These are phyloP conservation scores for Himalopsyche tibetana DNA, from an alignment of 2,888 invertebrate genomes.

Conservation along the genomic window DNA sequence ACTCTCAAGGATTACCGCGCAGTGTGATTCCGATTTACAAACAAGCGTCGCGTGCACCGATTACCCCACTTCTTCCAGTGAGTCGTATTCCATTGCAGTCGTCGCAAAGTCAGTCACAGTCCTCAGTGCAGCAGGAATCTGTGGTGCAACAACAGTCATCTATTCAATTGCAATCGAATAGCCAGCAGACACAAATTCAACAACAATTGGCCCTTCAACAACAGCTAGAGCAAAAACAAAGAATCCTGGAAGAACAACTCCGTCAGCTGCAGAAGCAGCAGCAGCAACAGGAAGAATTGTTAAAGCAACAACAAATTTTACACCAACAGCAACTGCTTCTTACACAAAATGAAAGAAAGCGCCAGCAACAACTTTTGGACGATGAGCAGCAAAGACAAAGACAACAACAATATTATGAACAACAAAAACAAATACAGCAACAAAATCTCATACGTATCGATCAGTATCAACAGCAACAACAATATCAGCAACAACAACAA, in stretches of 20 bases:
- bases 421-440: slow-evolving; percentile 71
- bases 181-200: slow-evolving; percentile 63
- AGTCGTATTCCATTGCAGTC: slow-evolving; percentile 22
- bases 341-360: slow-evolving; percentile 73
- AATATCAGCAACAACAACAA: slow-evolving; percentile 64
- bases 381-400: slow-evolving; percentile 66
- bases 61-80: slow-evolving; percentile 61
- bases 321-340: slow-evolving; percentile 71
- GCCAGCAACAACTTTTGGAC: slow-evolving; percentile 68
- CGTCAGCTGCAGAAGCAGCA: slow-evolving; percentile 81
- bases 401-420: slow-evolving; percentile 67
- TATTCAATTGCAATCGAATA: slow-evolving; percentile 15
- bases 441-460: slow-evolving; percentile 66
- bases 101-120: slow-evolving; percentile 50
- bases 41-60: slow-evolving; percentile 69
- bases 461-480: slow-evolving; percentile 45
- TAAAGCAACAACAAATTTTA: slow-evolving; percentile 81
- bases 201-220: slow-evolving; percentile 73
- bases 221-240: slow-evolving; percentile 82
- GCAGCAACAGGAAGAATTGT: slow-evolving; percentile 82
- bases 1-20: slow-evolving; percentile 86
- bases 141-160: slow-evolving; percentile 44
- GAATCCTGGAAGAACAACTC: slow-evolving; percentile 83
- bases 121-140: slow-evolving; percentile 55
- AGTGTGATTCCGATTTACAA: slow-evolving; percentile 86